Conservation (phyloP, 2,113 vertebrate species). For the Shinisaurus crocodilurus region DNA sequence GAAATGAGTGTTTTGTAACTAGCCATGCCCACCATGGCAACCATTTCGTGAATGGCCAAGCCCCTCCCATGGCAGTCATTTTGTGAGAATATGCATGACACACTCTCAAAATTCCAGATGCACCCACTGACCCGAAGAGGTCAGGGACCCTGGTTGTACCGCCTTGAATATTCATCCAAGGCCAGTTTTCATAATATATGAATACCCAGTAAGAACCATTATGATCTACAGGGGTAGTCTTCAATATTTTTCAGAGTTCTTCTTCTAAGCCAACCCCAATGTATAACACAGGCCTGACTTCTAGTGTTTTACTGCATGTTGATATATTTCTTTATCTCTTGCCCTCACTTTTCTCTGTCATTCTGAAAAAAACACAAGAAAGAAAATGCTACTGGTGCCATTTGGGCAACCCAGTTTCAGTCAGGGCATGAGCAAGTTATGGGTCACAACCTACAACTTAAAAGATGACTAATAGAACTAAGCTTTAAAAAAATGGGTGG, state of each 20-base stretch:
- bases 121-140: too few species aligned
- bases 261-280: neutral
- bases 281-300: neutral
- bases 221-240: neutral
- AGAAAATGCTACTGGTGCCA: neutral
- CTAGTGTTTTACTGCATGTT: neutral
- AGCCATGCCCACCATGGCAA: too few species aligned
- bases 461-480: slow-evolving; percentile 43
- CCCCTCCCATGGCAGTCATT: too few species aligned
- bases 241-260: neutral
- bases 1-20: too few species aligned
- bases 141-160: too few species aligned
- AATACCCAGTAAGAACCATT: neutral
- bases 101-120: too few species aligned
- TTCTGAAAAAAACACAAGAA: neutral
- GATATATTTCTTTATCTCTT: neutral
- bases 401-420: neutral
- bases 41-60: too few species aligned
- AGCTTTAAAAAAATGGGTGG: slow-evolving; percentile 36
- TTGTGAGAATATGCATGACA: too few species aligned
- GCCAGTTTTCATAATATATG: neutral
- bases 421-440: neutral
- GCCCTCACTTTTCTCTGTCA: neutral
- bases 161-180: neutral
- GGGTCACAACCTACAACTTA: neutral